Base-by-base conservation (phyloP, 2,888 invertebrate genomes). In the Ecdyonurus torrentis region DNA sequence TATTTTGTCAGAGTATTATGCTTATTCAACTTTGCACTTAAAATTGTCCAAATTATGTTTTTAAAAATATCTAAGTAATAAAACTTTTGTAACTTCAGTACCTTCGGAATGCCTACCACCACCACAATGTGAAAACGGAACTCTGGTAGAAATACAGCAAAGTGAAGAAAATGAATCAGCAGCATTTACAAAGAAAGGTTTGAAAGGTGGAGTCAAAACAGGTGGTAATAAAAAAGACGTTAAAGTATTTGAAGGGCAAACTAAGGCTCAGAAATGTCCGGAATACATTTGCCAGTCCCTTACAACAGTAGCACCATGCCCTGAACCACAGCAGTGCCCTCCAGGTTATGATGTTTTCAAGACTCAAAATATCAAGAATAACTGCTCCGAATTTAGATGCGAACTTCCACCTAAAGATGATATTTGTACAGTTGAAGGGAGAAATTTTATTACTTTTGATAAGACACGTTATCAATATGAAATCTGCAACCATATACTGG, bases 361-460 rank as follows among this genome's bases (percentile, higher is more conserved):
- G 68, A 59, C 3, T 61, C 23, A 24, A 53, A 61, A 52, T 59
- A 59, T 23, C 50, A 19, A 59, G 64, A 61, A 58, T 37, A 65
- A 62, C 61, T 60, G 62, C 58, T 62, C 64, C 60, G 52, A 59
- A 53, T 63, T 20, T 10, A 52, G 63, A 7, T 55, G 55, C 20
- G 83, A 84, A 1, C 81, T 82, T 0, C 79, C 81, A 0, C 80
- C 82, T 52, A 80, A 81, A 0, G 85, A 85, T 64, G 82, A 80
- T 37, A 79, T 81, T 18, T 89, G 88, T 71, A 83, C 83, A 69
- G 76, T 90, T n/a, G 86, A 85, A 1, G 88, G 88, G 0, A 81
- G 85, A 62, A 85, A 85, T 0, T 84, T 91, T 71, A 84, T 80
- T 67, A 91, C 91, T 0, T 91, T 92, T 70, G 91, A 91, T 72